Conservation (phyloP, 2,113 vertebrate species). For the Prolemur simus region DNA sequence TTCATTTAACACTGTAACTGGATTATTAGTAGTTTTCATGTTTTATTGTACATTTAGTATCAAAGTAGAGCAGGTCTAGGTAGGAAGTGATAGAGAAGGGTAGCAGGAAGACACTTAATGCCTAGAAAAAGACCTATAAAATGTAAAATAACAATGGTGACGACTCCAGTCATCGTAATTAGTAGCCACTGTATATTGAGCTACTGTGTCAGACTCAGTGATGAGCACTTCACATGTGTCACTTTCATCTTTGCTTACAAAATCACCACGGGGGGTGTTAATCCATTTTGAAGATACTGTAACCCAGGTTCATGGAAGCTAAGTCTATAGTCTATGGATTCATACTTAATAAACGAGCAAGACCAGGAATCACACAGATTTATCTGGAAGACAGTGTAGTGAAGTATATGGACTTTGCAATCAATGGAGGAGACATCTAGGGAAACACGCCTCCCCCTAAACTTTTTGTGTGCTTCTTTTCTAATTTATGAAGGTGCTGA, state of each 20-base stretch:
- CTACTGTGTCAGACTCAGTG: background rate
- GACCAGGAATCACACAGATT: background rate
- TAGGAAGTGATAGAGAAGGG: background rate
- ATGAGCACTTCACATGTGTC: background rate
- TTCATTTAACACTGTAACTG: background rate
- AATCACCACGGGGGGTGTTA: background rate
- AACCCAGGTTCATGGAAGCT: background rate
- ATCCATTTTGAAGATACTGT: conserved; percentile 43
- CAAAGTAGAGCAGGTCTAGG: background rate
- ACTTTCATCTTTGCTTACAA: conserved; percentile 11
- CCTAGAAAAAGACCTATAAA: background rate
- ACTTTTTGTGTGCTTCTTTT: background rate
- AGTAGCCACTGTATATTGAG: background rate
- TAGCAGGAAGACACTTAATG: background rate
- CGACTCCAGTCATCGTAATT: rapidly evolving
- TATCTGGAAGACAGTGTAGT: background rate
- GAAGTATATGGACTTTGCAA: background rate
- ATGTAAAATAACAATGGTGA: background rate
- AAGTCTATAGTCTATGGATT: background rate
- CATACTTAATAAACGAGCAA: background rate
- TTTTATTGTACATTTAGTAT: background rate
- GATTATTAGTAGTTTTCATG: background rate
- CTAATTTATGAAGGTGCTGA: background rate
- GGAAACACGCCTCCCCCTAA: background rate
- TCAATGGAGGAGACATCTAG: background rate